phyloP scores from a whole-genome alignment of 2,113 vertebrate species.

The Pelvicachromis taeniatus region DNA sequence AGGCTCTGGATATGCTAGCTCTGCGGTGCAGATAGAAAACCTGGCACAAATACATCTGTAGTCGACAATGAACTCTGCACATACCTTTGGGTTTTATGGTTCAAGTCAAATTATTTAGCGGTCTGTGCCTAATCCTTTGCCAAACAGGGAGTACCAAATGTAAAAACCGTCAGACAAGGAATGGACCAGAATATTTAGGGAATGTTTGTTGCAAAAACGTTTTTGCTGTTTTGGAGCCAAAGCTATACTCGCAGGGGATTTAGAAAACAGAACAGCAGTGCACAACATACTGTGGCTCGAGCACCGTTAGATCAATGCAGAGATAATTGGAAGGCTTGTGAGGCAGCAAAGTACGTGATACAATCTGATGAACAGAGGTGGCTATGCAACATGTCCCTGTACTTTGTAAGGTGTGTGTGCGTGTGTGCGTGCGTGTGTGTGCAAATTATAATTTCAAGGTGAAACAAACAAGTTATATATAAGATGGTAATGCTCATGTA shows the following conservation, averaged over 20 bases:
- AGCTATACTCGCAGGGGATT: not conserved
- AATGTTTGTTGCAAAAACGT: slow-evolving; percentile 19
- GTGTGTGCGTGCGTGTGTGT: fast-evolving
- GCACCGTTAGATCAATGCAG: not conserved
- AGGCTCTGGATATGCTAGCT: not conserved
- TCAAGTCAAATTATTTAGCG: slow-evolving; percentile 26
- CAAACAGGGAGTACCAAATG: slow-evolving; percentile 12
- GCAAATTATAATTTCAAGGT: not conserved
- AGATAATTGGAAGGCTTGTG: not conserved
- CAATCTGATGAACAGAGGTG: not conserved
- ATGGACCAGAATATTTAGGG: slow-evolving; percentile 8
- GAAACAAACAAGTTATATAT: not conserved
- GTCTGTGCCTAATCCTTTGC: slow-evolving; percentile 5
- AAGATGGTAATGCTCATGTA: not conserved
- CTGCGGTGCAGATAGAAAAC: slow-evolving; percentile 6
- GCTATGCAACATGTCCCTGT: not conserved
- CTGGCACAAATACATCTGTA: not conserved
- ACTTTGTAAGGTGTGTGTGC: not conserved
- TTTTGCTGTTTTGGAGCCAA: not conserved
- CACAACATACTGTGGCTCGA: not conserved
- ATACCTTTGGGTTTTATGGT: slow-evolving; percentile 12
- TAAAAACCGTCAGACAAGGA: not conserved
- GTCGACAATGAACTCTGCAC: slow-evolving; percentile 22
- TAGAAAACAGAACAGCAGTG: not conserved
- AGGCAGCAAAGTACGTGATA: not conserved